Evolutionary conservation across 2,888 invertebrate species (phyloP).

Genomic region (Nymphalis c-album): DNA sequence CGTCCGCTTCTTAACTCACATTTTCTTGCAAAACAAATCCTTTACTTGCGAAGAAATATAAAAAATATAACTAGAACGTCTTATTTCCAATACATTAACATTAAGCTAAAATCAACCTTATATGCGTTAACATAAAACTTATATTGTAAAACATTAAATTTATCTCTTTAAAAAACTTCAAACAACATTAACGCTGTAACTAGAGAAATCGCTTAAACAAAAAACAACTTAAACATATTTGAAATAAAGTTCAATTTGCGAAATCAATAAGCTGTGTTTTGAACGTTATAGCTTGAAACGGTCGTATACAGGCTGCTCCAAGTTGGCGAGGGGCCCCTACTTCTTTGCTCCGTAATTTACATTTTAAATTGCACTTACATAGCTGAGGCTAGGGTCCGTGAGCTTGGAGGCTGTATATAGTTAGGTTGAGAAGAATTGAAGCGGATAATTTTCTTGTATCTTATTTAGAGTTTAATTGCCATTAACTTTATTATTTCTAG

Average conservation of each 20-base stretch:
- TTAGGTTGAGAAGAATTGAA: constrained; percentile 32
- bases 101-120: constrained; percentile 49
- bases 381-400: constrained; percentile 70
- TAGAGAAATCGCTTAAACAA: background rate
- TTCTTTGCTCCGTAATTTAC: constrained; percentile 82
- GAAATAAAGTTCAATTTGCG: background rate
- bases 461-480: background rate
- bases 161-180: background rate
- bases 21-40: constrained; percentile 70
- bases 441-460: constrained; percentile 27
- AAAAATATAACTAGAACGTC: constrained; percentile 62
- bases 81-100: constrained; percentile 45
- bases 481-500: too few species aligned
- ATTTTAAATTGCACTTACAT: constrained; percentile 83
- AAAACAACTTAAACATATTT: background rate
- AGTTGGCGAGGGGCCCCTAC: constrained; percentile 68
- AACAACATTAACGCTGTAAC: constrained; percentile 14
- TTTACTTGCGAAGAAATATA: constrained; percentile 65
- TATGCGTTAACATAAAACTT: constrained; percentile 17
- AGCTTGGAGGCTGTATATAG: constrained; percentile 48
- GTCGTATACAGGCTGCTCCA: constrained; percentile 55
- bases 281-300: constrained; percentile 1
- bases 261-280: background rate
- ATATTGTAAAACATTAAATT: constrained; percentile 41
- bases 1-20: constrained; percentile 54